These are phyloP conservation scores for Blastomussa wellsi DNA, from an alignment of 92 coral and sea anemone species.

Conservation along the genomic window DNA sequence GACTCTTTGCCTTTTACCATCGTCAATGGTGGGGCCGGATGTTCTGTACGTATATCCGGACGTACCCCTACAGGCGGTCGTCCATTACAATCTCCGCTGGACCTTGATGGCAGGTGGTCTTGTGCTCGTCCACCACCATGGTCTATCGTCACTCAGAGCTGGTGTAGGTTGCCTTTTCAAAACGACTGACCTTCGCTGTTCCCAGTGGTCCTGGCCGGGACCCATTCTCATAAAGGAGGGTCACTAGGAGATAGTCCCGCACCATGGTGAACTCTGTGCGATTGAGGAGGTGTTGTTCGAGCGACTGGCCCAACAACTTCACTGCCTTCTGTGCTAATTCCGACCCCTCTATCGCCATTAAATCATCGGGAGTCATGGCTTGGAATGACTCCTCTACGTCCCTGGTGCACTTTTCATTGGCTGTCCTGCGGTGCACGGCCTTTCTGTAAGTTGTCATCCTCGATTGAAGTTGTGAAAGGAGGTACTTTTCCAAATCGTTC, in stretches of 20 bases:
- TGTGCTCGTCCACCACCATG: background rate
- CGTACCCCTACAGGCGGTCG: too few species aligned
- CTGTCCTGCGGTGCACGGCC: background rate
- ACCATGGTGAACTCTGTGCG: background rate
- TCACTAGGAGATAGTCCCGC: background rate
- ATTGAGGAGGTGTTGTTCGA: background rate
- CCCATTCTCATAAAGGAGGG: background rate
- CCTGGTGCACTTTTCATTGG: background rate
- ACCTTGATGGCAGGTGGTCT: slow-evolving; percentile 5
- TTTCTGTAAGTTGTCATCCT: background rate
- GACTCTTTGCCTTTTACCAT: too few species aligned
- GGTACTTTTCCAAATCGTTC: background rate
- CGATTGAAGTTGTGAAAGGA: background rate
- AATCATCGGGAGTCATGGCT: background rate
- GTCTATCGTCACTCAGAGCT: background rate
- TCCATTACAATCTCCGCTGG: background rate
- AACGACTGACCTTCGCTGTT: background rate
- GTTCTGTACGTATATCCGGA: too few species aligned
- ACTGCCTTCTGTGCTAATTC: background rate
- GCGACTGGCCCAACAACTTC: background rate
- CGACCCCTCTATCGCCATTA: background rate
- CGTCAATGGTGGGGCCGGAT: too few species aligned
- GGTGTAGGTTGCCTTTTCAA: background rate
- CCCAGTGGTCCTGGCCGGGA: background rate
- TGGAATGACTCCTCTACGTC: background rate